Percentiles rank a stretch among this genome's conserved stretches.
Evolutionary conservation across 2,113 vertebrate genomes (phyloP).

Genomic region (Pontoporia blainvillei): DNA sequence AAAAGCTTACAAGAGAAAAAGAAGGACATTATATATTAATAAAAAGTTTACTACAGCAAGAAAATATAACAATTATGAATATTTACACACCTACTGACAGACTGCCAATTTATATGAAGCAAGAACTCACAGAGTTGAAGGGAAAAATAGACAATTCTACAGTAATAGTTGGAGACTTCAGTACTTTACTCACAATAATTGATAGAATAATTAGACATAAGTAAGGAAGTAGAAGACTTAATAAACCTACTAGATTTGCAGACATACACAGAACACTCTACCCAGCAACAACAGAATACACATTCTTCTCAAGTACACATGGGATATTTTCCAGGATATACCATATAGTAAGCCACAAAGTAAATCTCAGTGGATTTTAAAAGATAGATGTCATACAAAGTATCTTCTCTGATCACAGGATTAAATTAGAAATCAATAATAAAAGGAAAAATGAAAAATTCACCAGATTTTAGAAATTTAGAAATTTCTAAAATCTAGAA

Average conservation of each 20-base stretch:
- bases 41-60: neutral
- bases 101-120: neutral
- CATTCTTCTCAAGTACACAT: neutral
- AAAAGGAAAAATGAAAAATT: neutral
- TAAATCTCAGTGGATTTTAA: neutral
- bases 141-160: neutral
- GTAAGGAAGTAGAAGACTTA: neutral
- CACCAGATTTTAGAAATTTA: neutral
- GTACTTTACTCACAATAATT: neutral
- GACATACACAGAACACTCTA: neutral
- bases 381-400: neutral
- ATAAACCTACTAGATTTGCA: neutral
- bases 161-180: neutral
- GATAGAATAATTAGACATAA: neutral
- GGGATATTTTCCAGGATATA: neutral
- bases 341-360: neutral
- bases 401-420: neutral
- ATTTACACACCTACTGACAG: neutral
- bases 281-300: neutral
- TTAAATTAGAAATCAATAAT: neutral
- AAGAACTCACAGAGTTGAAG: neutral
- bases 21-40: neutral
- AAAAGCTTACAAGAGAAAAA: neutral
- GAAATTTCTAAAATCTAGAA: too few relatives aligned
- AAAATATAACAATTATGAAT: neutral